Evolutionary conservation across 2,888 invertebrate genomes (phyloP), one percentile per base, ranked within the genome.

Genomic region (Serrognathus titanus): DNA sequence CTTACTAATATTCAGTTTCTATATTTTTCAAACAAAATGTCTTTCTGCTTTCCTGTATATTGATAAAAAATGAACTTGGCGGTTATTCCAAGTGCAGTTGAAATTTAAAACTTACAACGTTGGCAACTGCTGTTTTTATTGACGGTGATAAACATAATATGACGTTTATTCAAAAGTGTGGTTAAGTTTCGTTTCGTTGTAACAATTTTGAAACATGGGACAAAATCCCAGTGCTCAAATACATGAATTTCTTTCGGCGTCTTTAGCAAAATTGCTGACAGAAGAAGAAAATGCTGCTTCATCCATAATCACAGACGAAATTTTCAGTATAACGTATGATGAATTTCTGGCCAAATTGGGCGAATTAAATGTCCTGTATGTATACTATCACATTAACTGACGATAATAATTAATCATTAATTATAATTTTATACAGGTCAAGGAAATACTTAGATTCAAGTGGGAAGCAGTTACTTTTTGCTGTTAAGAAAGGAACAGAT

Each of bases 391-490:
- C n/a, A 45, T 47, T 67, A 65, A 55, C n/a, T 7, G 13, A 13
- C 9, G n/a, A 16, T 45, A 41, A 24, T 55, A 6, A 6, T 3
- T 49, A 37, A 10, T 45, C 35, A 43, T 48, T 54, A 20, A 38
- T 16, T 13, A 41, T 12, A 48, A 9, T 47, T 37, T 59, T 59
- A 47, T 48, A 60, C 69, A 86, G 86, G 56, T 84, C 85, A 1
- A 79, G 81, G 58, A 81, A 82, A 65, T 85, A 83, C 65, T 78
- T 83, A 58, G 85, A 85, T 72, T 73, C 79, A 3, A 79, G 81
- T 65, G 86, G 86, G 0, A 85, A 85, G 67, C 84, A 83, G 68
- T 72, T 88, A 31, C 73, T 85, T 39, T 88, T 88, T 76, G 81
- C 83, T 46, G 80, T 88, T 1, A 85, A 85, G 69, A 82, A 81